Evolutionary conservation across 2,113 vertebrate species (phyloP), one percentile per base, ranked within the genome.

Genomic region (Odobenus rosmarus): DNA sequence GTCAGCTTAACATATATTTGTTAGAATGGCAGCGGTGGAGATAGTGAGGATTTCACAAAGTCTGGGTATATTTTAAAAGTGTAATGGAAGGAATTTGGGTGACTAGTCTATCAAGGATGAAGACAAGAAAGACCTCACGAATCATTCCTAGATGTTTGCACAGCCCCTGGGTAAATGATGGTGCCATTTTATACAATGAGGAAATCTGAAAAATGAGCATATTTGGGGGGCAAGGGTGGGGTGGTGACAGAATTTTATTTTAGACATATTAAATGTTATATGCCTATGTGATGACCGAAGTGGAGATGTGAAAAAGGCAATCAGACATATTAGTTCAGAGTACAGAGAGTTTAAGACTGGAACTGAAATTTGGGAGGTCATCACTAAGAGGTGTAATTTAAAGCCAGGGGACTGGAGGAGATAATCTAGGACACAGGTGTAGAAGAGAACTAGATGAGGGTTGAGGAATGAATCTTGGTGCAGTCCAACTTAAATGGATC

Each of bases 121-220:
- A 10, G 18, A 76, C 51, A 71, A 92, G 9, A 36, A 0, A 80
- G 33, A 76, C 69, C 9, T 69, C 24, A 64, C 71, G 31, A 33
- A 88, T 90, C 3, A 82, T 39, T 69, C 46, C 24, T 90, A 49
- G 59, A 87, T 13, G 36, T 95, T 69, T 77, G 15, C 81, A 36
- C 19, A 82, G 28, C 15, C 39, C 39, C 13, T 77, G 15, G 23
- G 13, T 76, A 62, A 86, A 64, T 7, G 0, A 19, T 81, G 10
- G 3, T 46, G 33, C 2, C 72, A 67, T 74, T 84, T 92, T 69
- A 28, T 49, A 33, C 64, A 89, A 81, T 59, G 16, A 42, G 7
- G 23, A 79, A 85, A 64, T 88, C 59, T 92, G 31, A 49, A 42
- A 92, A 92, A 59, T 67, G 1, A n/a, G 23, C 12, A 76, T 85